Evolutionary conservation across 2,888 invertebrate species (phyloP).

Genomic region (Drosophila setosimentum): DNA sequence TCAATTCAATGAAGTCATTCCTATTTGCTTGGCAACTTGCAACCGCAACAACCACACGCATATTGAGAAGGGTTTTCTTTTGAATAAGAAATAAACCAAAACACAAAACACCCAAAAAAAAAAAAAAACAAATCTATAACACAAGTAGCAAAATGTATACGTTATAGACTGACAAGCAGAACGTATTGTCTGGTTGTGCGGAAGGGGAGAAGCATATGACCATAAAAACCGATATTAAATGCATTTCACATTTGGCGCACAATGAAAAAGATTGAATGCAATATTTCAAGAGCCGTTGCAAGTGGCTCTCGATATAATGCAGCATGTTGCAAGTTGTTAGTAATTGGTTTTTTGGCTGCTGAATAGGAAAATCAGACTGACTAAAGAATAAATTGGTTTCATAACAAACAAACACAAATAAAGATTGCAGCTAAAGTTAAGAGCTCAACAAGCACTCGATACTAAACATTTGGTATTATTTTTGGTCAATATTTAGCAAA

Average conservation of each 20-base stretch:
- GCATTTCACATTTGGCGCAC: conserved; percentile 53
- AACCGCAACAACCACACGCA: conserved; percentile 42
- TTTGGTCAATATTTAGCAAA: background rate
- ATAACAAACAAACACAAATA: background rate
- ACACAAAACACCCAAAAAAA: conserved; percentile 5
- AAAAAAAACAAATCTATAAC: conserved; percentile 23
- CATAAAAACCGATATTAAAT: conserved; percentile 75
- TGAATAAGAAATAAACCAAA: conserved; percentile 32
- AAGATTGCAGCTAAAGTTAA: background rate
- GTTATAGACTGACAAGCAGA: conserved; percentile 28
- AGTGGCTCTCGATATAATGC: conserved; percentile 33
- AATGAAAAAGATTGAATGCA: conserved; percentile 68
- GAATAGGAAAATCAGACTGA: background rate
- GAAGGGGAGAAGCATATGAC: conserved; percentile 11
- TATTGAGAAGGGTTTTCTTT: conserved; percentile 65
- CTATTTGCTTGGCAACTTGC: conserved; percentile 74
- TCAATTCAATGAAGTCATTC: conserved; percentile 79
- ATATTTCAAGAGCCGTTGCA: conserved; percentile 42
- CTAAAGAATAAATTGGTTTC: background rate
- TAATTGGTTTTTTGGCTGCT: conserved; percentile 14
- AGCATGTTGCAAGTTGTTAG: conserved; percentile 48
- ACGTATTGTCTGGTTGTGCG: background rate
- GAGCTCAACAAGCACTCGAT: background rate
- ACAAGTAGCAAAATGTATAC: conserved; percentile 41
- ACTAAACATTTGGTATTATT: background rate